Percentiles rank a stretch among this genome's conserved stretches.
These are phyloP conservation scores for Eubucco bourcierii DNA, from an alignment of 2,113 vertebrate species.

Conservation along the genomic window DNA sequence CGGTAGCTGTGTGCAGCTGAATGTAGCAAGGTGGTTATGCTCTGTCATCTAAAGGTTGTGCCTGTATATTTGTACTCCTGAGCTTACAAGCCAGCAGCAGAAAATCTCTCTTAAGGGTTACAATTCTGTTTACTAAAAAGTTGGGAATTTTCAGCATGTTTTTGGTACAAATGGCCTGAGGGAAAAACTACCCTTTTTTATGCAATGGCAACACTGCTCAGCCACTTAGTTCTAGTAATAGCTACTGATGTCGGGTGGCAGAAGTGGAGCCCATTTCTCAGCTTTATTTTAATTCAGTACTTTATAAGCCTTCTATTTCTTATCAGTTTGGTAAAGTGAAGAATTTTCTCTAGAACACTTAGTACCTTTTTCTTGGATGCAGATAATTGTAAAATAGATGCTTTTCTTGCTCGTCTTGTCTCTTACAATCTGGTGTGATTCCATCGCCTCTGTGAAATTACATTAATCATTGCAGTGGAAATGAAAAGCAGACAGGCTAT, in stretches of 20 bases:
- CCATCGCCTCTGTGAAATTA: neutral
- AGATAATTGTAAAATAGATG: neutral
- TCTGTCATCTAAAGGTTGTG: neutral
- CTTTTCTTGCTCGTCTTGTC: neutral
- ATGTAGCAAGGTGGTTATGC: neutral
- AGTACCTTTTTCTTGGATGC: neutral
- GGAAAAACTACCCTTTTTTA: neutral
- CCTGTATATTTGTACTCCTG: neutral
- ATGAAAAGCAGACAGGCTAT: neutral
- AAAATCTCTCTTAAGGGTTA: neutral
- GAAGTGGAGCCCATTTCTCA: neutral
- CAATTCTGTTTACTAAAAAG: neutral
- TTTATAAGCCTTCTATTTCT: neutral
- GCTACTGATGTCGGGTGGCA: neutral
- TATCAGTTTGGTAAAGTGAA: neutral
- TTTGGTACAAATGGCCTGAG: neutral
- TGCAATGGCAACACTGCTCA: neutral
- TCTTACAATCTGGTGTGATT: neutral
- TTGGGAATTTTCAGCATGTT: neutral
- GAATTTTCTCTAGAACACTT: neutral
- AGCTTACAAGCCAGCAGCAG: neutral
- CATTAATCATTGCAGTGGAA: neutral
- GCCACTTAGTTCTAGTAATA: neutral
- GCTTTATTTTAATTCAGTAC: neutral
- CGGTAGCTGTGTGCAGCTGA: neutral